phyloP scores from a whole-genome alignment of 1,140 invertebrate genomes.

The Caerostris extrusa region DNA sequence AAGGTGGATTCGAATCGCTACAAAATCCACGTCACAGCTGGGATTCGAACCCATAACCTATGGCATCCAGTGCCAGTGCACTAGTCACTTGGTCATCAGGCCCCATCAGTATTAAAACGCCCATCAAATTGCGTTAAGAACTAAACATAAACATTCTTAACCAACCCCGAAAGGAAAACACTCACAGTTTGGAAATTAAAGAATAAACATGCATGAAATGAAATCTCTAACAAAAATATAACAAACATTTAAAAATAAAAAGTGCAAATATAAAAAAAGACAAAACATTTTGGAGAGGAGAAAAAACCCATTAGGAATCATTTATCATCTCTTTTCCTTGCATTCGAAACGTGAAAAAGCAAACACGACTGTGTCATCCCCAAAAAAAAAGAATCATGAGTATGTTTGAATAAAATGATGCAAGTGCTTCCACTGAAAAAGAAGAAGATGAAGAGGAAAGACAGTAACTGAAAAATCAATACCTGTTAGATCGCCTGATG shows the following conservation, averaged over 20 bases:
- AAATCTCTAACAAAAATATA: neutral
- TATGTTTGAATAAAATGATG: neutral
- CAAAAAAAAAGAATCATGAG: neutral
- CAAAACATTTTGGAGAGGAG: neutral
- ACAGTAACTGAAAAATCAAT: slow-evolving; percentile 29
- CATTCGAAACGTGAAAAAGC: slow-evolving; percentile 1
- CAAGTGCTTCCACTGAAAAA: neutral
- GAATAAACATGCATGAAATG: neutral
- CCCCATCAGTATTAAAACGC: no score
- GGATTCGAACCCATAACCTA: no score
- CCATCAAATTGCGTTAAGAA: neutral
- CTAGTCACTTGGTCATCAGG: no score
- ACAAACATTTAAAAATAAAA: no score
- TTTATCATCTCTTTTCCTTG: neutral
- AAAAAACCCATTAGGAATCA: neutral
- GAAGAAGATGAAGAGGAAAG: neutral
- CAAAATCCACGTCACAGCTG: no score
- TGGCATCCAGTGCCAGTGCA: no score
- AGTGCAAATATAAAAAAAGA: neutral
- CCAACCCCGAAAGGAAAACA: neutral
- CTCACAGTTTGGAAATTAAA: neutral
- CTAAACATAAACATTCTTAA: neutral
- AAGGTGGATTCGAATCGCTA: no score
- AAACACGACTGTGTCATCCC: neutral
- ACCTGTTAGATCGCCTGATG: slow-evolving; percentile 28